Conservation (phyloP, 1,140 invertebrate genomes). For the Archegozetes longisetosus region DNA sequence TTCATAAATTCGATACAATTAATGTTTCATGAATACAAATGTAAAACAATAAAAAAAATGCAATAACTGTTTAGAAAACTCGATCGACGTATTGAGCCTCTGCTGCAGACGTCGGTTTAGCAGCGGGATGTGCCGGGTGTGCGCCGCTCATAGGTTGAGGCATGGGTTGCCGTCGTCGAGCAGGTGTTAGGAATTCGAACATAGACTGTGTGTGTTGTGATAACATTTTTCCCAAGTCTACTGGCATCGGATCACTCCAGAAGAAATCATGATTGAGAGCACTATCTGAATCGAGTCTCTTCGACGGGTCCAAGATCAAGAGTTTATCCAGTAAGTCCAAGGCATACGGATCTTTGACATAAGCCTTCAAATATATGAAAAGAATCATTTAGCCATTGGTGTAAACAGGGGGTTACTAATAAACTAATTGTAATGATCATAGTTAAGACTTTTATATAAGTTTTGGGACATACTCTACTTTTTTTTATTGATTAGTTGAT, state of each 20-base stretch:
- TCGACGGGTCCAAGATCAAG: slow-evolving; percentile 74
- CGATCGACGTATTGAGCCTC: slow-evolving; percentile 48
- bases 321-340: slow-evolving; percentile 87
- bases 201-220: slow-evolving; percentile 84
- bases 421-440: no score
- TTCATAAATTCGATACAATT: no score
- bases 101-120: slow-evolving; percentile 44
- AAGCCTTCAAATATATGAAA: no score
- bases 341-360: slow-evolving; percentile 79
- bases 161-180: slow-evolving; percentile 29
- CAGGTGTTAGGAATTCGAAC: slow-evolving; percentile 87
- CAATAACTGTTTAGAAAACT: slow-evolving; percentile 7
- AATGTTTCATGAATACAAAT: no score
- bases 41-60: no score
- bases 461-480: no score
- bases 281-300: slow-evolving; percentile 74
- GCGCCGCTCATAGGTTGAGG: slow-evolving; percentile 11
- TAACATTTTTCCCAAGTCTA: slow-evolving; percentile 78
- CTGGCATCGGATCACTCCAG: slow-evolving; percentile 90
- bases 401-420: no score
- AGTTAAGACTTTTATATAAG: no score
- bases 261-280: slow-evolving; percentile 96
- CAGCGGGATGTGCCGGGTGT: not conserved
- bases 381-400: no score
- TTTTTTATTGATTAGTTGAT: no score